These are phyloP conservation scores for Montipora capricornis DNA, from an alignment of 64 coral and sea anemone genomes.

Conservation along the genomic window DNA sequence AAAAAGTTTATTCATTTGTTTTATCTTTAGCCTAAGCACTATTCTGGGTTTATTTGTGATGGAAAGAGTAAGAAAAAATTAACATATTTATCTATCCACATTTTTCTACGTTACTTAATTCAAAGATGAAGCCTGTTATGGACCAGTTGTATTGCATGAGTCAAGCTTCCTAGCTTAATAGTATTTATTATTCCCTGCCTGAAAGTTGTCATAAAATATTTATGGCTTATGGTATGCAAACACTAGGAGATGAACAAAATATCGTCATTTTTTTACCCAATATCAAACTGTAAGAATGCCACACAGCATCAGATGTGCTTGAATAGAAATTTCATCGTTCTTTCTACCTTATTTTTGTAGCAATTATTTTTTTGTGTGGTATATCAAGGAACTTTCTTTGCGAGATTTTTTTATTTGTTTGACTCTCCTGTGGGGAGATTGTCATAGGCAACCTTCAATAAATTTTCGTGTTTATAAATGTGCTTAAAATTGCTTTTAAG, in stretches of 20 bases:
- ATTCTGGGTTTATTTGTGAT: background rate
- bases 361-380: background rate
- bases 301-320: background rate
- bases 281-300: slow-evolving; percentile 18
- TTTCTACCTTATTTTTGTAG: background rate
- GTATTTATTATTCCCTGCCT: slow-evolving; percentile 53
- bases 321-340: background rate
- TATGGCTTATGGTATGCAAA: slow-evolving; percentile 92
- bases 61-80: background rate
- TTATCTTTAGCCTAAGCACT: background rate
- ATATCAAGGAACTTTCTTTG: background rate
- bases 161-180: slow-evolving; percentile 39
- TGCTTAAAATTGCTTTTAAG: too few relatives aligned
- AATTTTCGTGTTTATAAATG: too few relatives aligned
- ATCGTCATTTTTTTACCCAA: slow-evolving; percentile 62
- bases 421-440: background rate
- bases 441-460: slow-evolving; percentile 14
- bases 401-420: background rate
- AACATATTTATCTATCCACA: background rate
- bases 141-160: slow-evolving; percentile 7
- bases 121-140: background rate
- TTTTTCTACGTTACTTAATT: too few relatives aligned
- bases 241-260: slow-evolving; percentile 76
- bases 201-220: slow-evolving; percentile 93
- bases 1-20: background rate